Conservation (phyloP, 2,888 invertebrate species). For the Melangyna quadrimaculata region DNA sequence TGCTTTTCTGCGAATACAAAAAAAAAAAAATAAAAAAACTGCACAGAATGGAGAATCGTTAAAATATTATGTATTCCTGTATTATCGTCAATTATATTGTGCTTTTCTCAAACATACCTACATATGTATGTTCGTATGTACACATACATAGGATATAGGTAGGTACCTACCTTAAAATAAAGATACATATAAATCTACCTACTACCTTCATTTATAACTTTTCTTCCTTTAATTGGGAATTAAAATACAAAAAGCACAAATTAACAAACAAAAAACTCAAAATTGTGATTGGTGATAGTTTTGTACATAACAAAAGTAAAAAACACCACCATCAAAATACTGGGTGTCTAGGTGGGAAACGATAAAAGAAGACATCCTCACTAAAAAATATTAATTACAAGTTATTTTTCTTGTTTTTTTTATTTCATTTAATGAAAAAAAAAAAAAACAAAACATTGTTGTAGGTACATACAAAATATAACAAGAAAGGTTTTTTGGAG, state of each 20-base stretch:
- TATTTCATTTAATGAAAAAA: not conserved
- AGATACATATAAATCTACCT: not conserved
- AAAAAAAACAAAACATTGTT: not conserved
- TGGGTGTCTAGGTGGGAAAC: not conserved
- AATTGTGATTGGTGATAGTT: not conserved
- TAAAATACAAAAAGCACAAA: not conserved
- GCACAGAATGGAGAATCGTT: conserved; percentile 6
- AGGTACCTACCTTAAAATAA: not conserved
- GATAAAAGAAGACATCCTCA: not conserved
- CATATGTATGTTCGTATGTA: not conserved
- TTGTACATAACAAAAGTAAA: not conserved
- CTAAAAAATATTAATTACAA: not conserved
- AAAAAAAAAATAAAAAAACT: not conserved
- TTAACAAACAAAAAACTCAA: not conserved
- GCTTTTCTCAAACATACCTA: not conserved
- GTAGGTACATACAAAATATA: not conserved
- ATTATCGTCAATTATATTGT: conserved; percentile 13
- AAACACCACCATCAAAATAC: not conserved
- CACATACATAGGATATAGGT: not conserved
- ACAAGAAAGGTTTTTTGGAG: not conserved
- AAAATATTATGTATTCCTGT: conserved; percentile 15
- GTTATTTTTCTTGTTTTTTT: not conserved
- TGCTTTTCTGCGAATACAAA: not conserved
- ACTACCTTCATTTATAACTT: not conserved
- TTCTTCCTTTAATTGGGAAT: not conserved